Evolutionary conservation across 2,888 invertebrate species (phyloP), one percentile per base, ranked within the genome.

Genomic region (Oligia latruncula): DNA sequence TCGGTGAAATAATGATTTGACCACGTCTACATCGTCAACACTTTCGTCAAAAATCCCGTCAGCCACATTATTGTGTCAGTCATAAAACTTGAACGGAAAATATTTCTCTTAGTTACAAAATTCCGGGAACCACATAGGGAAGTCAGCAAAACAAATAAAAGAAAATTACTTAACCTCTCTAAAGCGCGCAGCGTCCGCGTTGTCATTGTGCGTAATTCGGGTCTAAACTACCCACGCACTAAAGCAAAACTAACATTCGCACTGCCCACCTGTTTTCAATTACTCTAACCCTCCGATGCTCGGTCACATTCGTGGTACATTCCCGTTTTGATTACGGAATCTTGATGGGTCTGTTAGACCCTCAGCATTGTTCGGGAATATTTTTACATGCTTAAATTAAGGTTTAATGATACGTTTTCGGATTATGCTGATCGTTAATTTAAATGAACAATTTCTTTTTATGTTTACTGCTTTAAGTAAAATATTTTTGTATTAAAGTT

Each of bases 321-420:
- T 90, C 92, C 90, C 81, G 82, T 88, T 87, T 85, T 92, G 92
- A 92, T 92, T 92, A 92, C 90, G 86, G 87, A 90, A 90, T 90
- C 88, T 87, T 85, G 82, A 84, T 85, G 89, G 89, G 89, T 89
- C 87, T 74, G 80, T 90, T 83, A 82, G 86, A 86, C 89, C 90
- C 87, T 82, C 77, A 67, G 66, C 87, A 89, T 91, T 90, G 88
- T 88, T 88, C 78, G 78, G 81, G 90, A 88, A 92, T 87, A 91
- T 92, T 92, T 92, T 92, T 91, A 88, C 89, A 89, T 87, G 87
- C 77, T 78, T 86, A 71, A 86, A 79, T 88, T 88, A 85, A 81
- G 85, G 86, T 84, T 90, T 90, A 90, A 90, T 87, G 86, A 88
- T 78, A 85, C 84, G 81, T 87, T 84, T 75, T 77, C 55, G 68